Percentiles rank a stretch among this genome's conserved stretches.
Conservation (phyloP, 2,888 invertebrate genomes). For the Drosophila testacea region DNA sequence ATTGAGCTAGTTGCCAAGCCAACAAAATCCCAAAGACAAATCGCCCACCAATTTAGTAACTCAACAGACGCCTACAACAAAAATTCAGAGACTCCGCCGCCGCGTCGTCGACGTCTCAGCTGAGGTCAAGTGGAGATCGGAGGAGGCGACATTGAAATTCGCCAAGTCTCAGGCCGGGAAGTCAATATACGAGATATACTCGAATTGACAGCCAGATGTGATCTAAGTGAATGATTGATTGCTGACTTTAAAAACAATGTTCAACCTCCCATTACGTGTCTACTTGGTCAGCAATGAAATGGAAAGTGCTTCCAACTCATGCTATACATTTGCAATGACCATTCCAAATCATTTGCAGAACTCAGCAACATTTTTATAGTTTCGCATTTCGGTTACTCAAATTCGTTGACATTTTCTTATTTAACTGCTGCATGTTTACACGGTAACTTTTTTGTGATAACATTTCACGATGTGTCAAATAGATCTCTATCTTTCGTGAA, state of each 20-base stretch:
- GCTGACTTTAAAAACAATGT: slow-evolving; percentile 12
- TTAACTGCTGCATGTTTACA: slow-evolving; percentile 6
- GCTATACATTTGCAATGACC: slow-evolving; percentile 67
- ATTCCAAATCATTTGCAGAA: slow-evolving; percentile 28
- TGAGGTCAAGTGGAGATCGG: slow-evolving; percentile 57
- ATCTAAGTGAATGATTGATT: slow-evolving; percentile 38
- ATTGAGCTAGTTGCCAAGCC: slow-evolving; percentile 60
- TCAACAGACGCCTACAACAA: slow-evolving; percentile 39
- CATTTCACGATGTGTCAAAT: not conserved
- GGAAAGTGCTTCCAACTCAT: slow-evolving; percentile 41
- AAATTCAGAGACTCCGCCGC: slow-evolving; percentile 41
- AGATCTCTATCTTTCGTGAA: slow-evolving; percentile 1
- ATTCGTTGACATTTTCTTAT: slow-evolving; percentile 15
- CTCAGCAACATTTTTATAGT: slow-evolving; percentile 35
- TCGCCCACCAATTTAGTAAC: slow-evolving; percentile 42
- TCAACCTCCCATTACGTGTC: slow-evolving; percentile 39
- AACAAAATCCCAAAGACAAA: slow-evolving; percentile 37
- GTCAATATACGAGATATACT: slow-evolving; percentile 10
- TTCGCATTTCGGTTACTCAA: slow-evolving; percentile 36
- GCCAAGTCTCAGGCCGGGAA: slow-evolving; percentile 12
- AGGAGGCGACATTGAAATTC: slow-evolving; percentile 67
- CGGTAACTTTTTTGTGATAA: not conserved
- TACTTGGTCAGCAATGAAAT: slow-evolving; percentile 10
- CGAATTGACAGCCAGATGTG: slow-evolving; percentile 49
- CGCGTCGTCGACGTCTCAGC: slow-evolving; percentile 21